Evolutionary conservation across 2,888 invertebrate species (phyloP).

Genomic region (Thecophora atra): DNA sequence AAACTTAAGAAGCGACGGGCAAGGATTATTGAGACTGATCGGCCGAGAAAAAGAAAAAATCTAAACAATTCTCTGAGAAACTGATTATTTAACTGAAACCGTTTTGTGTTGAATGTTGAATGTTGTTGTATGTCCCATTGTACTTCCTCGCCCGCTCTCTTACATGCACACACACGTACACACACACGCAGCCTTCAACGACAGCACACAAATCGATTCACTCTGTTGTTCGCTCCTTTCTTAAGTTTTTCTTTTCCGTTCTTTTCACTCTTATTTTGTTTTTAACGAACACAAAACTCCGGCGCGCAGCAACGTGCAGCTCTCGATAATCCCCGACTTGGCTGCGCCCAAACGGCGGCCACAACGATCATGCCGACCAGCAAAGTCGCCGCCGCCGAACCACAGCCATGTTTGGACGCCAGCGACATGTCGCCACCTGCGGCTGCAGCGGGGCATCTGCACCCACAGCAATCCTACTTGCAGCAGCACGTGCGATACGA

Average conservation of each 20-base stretch:
- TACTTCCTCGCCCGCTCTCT: conserved; percentile 32
- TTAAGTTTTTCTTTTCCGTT: conserved; percentile 57
- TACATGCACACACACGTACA: conserved; percentile 39
- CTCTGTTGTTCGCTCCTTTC: conserved; percentile 54
- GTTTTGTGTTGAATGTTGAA: conserved; percentile 40
- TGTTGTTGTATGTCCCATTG: conserved; percentile 36
- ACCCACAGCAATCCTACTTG: conserved; percentile 39
- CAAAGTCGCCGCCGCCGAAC: conserved; percentile 31
- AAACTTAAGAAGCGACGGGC: conserved; percentile 53
- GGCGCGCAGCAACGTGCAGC: conserved; percentile 52
- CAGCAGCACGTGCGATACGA: conserved; percentile 50
- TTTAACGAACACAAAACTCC: not conserved
- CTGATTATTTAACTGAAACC: conserved; percentile 37
- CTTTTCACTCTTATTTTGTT: conserved; percentile 36
- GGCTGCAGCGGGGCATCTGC: conserved; percentile 27
- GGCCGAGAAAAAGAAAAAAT: conserved; percentile 67
- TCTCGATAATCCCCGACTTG: conserved; percentile 54
- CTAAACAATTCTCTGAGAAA: conserved; percentile 60
- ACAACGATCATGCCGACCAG: conserved; percentile 38
- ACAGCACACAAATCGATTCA: conserved; percentile 56
- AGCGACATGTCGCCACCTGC: conserved; percentile 15
- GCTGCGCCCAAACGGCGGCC: conserved; percentile 38
- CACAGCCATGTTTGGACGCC: not conserved
- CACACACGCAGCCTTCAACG: conserved; percentile 22
- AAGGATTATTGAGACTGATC: conserved; percentile 62